Base-by-base conservation (phyloP, 1,140 invertebrate species). In the Heliconius hermathena region DNA sequence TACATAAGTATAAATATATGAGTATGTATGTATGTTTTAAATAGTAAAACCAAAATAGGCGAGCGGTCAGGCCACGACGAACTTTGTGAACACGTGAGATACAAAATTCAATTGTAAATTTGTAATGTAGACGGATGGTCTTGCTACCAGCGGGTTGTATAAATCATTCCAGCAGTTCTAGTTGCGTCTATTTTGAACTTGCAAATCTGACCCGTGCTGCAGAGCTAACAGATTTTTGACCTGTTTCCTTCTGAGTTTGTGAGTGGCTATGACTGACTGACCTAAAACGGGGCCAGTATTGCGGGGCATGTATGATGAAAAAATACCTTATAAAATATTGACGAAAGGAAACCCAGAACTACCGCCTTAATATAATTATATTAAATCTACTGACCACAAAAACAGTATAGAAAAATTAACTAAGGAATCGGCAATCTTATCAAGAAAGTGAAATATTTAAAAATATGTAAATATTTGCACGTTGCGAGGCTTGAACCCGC, bases 31-130 rank as follows among this genome's bases (percentile, higher is more conserved):
- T 29, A 66, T 66, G 16, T 26, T 66, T 66, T 13, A 66, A 66
- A 29, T 41, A 72, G 18, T 13, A 41, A 72, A 72, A 72, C 71
- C 71, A 29, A 72, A 72, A 72, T 38, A 38, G 71, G 71, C 33
- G 71, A 41, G n/a, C 76, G 79, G 76, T 76, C 73, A 77, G 71
- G 76, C 82, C 57, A 76, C 73, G 73, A 26, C 60, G 76, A 83
- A 83, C 38, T 83, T 83, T 83, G 77, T 74, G 13, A 79, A 74
- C 79, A 57, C 76, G 76, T 77, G 54, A 77, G 73, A 57, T 77
- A 73, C 74, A 78, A 83, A 76, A 83, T 83, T 80, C 82, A 83
- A 83, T 81, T 79, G 82, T 83, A 77, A 83, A 81, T 83, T 79
- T 49, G 77, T 83, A 81, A 83, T 83, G 74, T 41, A 74, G 74